Evolutionary conservation across 2,113 vertebrate genomes (phyloP).

Genomic region (Trochalopteron elliotii): DNA sequence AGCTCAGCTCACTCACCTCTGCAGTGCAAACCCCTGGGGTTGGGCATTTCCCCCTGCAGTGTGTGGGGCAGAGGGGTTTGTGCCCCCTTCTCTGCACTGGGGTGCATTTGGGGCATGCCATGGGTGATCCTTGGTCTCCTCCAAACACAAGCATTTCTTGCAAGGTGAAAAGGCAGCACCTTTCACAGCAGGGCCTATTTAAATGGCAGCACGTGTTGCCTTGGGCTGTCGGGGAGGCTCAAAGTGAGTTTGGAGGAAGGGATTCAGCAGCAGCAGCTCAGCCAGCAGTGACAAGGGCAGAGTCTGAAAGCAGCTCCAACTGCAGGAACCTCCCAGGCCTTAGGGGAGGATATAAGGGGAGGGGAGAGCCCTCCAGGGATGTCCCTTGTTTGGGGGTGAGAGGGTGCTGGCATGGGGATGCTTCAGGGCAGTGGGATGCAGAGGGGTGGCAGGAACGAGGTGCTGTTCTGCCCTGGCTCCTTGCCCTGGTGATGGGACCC

Average conservation of each 20-base stretch:
- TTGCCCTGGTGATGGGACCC: neutral
- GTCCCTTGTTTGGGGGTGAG: neutral
- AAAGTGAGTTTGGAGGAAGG: neutral
- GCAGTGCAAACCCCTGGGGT: accelerated
- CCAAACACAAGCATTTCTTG: accelerated
- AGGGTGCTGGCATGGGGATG: neutral
- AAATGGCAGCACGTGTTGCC: neutral
- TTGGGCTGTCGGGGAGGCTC: neutral
- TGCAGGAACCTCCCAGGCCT: neutral
- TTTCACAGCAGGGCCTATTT: neutral
- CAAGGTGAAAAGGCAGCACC: neutral
- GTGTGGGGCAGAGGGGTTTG: accelerated
- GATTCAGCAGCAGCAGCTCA: neutral
- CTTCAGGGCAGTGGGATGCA: neutral
- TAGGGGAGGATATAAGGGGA: neutral
- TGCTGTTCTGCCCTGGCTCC: neutral
- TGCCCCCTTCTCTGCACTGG: accelerated
- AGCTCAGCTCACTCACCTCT: neutral
- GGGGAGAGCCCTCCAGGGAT: neutral
- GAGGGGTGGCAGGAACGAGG: neutral
- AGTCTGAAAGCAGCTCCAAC: neutral
- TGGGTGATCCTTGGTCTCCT: neutral
- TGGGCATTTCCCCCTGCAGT: accelerated
- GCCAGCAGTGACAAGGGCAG: neutral
- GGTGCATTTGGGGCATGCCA: accelerated